A percentile compares a stretch with the other conserved stretches of the same genome.
phyloP scores from a whole-genome alignment of 2,113 vertebrate genomes.

The Neolamprologus brichardi region DNA sequence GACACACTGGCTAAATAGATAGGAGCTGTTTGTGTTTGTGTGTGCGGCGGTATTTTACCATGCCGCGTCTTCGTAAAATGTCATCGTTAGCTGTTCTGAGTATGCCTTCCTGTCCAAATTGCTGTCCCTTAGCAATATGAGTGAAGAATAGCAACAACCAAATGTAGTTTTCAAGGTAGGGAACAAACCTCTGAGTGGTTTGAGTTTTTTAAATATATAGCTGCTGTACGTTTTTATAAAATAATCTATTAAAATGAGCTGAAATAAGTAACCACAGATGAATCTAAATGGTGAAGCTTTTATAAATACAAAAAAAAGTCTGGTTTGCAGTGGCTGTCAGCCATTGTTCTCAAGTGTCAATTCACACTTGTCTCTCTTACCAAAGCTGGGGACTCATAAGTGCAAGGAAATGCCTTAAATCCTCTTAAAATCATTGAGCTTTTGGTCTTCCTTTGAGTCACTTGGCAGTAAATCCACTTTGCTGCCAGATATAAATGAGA shows the following conservation, averaged over 20 bases:
- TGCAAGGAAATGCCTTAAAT: neutral
- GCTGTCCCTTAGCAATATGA: constrained; percentile 23
- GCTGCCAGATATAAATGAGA: neutral
- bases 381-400: neutral
- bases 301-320: neutral
- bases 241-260: neutral
- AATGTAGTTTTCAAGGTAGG: constrained; percentile 2
- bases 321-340: neutral
- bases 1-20: constrained; percentile 56
- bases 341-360: neutral
- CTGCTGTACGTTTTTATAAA: constrained; percentile 23
- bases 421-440: neutral
- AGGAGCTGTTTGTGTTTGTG: constrained; percentile 1
- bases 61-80: constrained; percentile 17
- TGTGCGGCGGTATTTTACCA: constrained; percentile 2
- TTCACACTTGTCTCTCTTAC: neutral
- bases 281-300: neutral
- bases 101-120: constrained; percentile 3
- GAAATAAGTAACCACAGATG: neutral
- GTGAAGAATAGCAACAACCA: constrained; percentile 6
- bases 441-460: neutral
- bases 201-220: constrained; percentile 9
- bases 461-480: neutral
- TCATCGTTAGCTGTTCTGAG: constrained; percentile 4
- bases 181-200: neutral